Evolutionary conservation across 2,888 invertebrate genomes (phyloP).

Genomic region (Cepaea hortensis): DNA sequence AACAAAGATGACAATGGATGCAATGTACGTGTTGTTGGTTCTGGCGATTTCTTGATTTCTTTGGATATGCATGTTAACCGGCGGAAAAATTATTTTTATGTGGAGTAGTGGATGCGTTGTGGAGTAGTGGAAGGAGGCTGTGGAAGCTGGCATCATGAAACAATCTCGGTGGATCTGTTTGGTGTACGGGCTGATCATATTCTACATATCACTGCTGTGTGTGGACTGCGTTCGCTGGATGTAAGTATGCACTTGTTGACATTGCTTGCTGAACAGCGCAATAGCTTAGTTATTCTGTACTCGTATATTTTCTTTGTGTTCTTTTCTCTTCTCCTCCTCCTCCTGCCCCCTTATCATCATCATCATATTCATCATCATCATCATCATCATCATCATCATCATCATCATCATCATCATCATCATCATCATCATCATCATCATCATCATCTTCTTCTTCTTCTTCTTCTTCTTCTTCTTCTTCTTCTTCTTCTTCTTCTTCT

Average conservation of each 20-base stretch:
- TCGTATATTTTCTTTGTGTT: background rate
- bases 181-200: slow-evolving; percentile 20
- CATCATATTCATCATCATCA: too few relatives aligned
- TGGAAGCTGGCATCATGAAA: slow-evolving; percentile 8
- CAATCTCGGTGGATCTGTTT: slow-evolving; percentile 39
- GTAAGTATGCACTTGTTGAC: slow-evolving; percentile 13
- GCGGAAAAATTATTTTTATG: too few relatives aligned
- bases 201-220: slow-evolving; percentile 30
- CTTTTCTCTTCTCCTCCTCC: background rate
- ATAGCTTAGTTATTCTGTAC: background rate
- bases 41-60: too few relatives aligned
- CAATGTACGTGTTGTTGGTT: too few relatives aligned
- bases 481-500: too few relatives aligned
- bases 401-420: too few relatives aligned
- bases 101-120: background rate
- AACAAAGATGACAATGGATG: too few relatives aligned
- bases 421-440: too few relatives aligned
- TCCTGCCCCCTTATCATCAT: background rate
- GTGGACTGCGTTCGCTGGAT: slow-evolving; percentile 44
- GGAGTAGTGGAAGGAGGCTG: background rate
- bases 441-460: too few relatives aligned
- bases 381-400: too few relatives aligned
- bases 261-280: background rate
- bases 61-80: too few relatives aligned
- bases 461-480: too few relatives aligned